Base-by-base conservation (phyloP, 2,797 vertebrate species). In the Platyrinchus mystaceus region DNA sequence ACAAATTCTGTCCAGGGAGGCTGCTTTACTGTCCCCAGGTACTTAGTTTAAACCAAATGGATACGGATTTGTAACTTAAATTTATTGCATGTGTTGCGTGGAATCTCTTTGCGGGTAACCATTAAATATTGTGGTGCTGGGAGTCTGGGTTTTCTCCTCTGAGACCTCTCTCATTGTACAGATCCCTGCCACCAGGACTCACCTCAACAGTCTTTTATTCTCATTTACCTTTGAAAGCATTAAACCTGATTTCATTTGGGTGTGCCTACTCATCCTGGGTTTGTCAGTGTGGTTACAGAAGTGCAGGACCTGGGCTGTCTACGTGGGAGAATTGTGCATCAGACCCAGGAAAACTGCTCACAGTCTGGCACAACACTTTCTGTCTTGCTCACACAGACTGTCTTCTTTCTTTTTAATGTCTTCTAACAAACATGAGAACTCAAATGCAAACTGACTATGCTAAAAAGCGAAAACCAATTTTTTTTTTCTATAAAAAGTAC, bases 31-130 rank as follows among this genome's bases (percentile, higher is more conserved):
- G 11, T 92, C 89, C 84, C 39, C 37, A 87, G 41, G 58, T 94
- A 63, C 82, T 91, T 92, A 56, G 14, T 90, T 96, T 69, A 92
- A 90, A 93, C 86, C 30, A 83, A 66, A 71, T 23, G 36, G 30
- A 17, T 91, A 85, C 70, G 49, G 74, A 75, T 91, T 95, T 84
- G 28, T 81, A 84, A 41, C 28, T 89, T 75, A 67, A 68, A 53
- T 93, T 76, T 58, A 41, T 75, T 87, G 53, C 39, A 19, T n/a
- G n/a, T 78, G 78, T 81, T 87, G 49, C 41, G n/a, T 87, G 59
- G 47, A 76, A 82, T 69, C 24, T 92, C 56, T 84, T 59, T 69
- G 71, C 74, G 75, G 39, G 28, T 52, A 53, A 39, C 47, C 1
- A 2, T 52, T 59, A 69, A 41, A 34, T 70, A 60, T 14, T 64